phyloP scores from a whole-genome alignment of 2,888 invertebrate genomes.

The Apotomis capreana region DNA sequence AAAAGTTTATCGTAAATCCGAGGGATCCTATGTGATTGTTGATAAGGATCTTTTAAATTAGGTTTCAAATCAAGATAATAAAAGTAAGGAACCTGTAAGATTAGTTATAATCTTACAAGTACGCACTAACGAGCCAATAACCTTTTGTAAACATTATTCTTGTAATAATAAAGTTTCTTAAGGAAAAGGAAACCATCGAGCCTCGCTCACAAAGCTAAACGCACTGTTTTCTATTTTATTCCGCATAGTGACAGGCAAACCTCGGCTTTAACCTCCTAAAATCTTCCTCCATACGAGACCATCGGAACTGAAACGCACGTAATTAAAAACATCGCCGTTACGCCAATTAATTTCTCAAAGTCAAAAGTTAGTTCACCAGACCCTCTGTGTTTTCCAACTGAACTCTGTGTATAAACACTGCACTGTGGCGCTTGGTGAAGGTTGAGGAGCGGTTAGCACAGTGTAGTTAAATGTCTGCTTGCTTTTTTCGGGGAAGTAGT shows the following conservation, averaged over 20 bases:
- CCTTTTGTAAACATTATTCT: not conserved
- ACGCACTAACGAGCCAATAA: not conserved
- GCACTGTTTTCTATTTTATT: slow-evolving; percentile 27
- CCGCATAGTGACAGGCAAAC: slow-evolving; percentile 36
- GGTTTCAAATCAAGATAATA: not conserved
- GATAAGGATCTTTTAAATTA: not conserved
- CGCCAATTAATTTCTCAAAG: slow-evolving; percentile 81
- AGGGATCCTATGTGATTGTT: no score
- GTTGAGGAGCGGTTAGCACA: slow-evolving; percentile 44
- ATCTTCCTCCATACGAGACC: slow-evolving; percentile 28
- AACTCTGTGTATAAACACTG: slow-evolving; percentile 41
- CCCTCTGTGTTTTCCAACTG: slow-evolving; percentile 53
- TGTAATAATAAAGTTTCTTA: slow-evolving; percentile 4
- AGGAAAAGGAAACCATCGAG: slow-evolving; percentile 22
- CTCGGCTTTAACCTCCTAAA: slow-evolving; percentile 32
- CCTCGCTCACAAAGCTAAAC: slow-evolving; percentile 16
- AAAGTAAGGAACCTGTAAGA: not conserved
- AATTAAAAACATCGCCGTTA: slow-evolving; percentile 75
- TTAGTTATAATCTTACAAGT: not conserved
- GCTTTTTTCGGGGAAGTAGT: slow-evolving; percentile 32
- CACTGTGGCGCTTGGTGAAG: slow-evolving; percentile 2
- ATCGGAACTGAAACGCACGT: slow-evolving; percentile 51
- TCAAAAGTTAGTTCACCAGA: slow-evolving; percentile 61
- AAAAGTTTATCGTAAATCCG: no score
- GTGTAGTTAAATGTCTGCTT: slow-evolving; percentile 40